A percentile compares a stretch with the other conserved stretches of the same genome.
Conservation (phyloP, 2,888 invertebrate genomes). For the Dexiosoma caninum region DNA sequence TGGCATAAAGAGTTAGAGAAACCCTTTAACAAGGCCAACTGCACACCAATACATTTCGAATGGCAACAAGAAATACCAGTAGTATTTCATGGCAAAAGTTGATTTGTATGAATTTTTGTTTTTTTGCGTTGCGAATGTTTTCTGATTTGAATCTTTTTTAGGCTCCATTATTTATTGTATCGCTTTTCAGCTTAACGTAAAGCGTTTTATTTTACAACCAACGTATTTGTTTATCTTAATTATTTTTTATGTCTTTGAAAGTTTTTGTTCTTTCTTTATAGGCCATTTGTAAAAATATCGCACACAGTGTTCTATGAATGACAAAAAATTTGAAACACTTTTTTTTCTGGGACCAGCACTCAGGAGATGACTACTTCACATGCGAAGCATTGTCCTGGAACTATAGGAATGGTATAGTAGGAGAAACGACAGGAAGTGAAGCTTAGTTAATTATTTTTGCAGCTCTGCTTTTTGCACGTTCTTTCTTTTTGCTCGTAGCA, state of each 20-base stretch:
- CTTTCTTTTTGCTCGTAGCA: no score
- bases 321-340: no score
- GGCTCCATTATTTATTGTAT: conserved; percentile 37
- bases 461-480: no score
- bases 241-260: background rate
- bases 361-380: no score
- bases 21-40: background rate
- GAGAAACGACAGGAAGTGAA: no score
- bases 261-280: background rate
- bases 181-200: background rate
- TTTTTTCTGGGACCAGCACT: no score
- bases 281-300: no score
- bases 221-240: conserved; percentile 25
- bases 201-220: background rate
- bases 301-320: no score
- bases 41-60: background rate
- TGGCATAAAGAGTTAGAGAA: background rate
- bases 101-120: background rate
- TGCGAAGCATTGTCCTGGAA: no score
- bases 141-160: background rate
- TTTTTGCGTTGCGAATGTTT: background rate
- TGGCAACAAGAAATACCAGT: background rate
- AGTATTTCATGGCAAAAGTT: background rate
- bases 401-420: no score
- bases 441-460: no score